These are phyloP conservation scores for Lepidostoma basale DNA, from an alignment of 1,140 invertebrate species.

Conservation along the genomic window DNA sequence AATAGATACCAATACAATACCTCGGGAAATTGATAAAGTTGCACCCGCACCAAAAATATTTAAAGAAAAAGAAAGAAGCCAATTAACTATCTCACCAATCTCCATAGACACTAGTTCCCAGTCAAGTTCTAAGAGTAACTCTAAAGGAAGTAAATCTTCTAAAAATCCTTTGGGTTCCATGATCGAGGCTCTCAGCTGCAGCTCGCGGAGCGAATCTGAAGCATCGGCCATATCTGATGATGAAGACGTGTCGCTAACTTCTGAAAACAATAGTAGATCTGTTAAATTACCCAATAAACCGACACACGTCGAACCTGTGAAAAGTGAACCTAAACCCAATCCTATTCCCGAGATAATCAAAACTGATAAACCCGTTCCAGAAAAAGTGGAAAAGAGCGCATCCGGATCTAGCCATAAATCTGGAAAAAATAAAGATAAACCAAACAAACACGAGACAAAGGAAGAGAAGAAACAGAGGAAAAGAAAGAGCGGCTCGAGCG, in stretches of 20 bases:
- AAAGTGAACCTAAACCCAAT: slow-evolving; percentile 50
- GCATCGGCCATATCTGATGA: slow-evolving; percentile 33
- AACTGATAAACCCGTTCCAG: slow-evolving; percentile 53
- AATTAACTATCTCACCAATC: slow-evolving; percentile 56
- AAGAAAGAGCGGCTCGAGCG: slow-evolving; percentile 59
- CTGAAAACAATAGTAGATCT: slow-evolving; percentile 28
- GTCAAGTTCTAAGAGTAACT: slow-evolving; percentile 52
- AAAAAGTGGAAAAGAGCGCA: slow-evolving; percentile 52
- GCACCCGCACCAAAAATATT: slow-evolving; percentile 24
- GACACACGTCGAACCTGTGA: slow-evolving; percentile 6
- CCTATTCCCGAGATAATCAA: slow-evolving; percentile 53
- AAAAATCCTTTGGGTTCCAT: slow-evolving; percentile 34
- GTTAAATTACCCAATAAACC: slow-evolving; percentile 14
- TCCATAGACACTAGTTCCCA: slow-evolving; percentile 60
- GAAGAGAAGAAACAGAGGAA: slow-evolving; percentile 64
- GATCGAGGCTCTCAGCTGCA: slow-evolving; percentile 29
- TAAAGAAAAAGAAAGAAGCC: slow-evolving; percentile 53
- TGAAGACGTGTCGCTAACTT: slow-evolving; percentile 33
- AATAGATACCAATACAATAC: slow-evolving; percentile 49
- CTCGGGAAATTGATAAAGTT: slow-evolving; percentile 31
- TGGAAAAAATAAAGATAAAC: slow-evolving; percentile 58
- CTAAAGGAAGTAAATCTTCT: slow-evolving; percentile 26
- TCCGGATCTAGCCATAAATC: slow-evolving; percentile 48
- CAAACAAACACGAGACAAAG: slow-evolving; percentile 53
- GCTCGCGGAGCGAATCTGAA: slow-evolving; percentile 34